Evolutionary conservation across 2,797 vertebrate genomes (phyloP), one percentile per base, ranked within the genome.

Genomic region (Loris lydekkerianus): DNA sequence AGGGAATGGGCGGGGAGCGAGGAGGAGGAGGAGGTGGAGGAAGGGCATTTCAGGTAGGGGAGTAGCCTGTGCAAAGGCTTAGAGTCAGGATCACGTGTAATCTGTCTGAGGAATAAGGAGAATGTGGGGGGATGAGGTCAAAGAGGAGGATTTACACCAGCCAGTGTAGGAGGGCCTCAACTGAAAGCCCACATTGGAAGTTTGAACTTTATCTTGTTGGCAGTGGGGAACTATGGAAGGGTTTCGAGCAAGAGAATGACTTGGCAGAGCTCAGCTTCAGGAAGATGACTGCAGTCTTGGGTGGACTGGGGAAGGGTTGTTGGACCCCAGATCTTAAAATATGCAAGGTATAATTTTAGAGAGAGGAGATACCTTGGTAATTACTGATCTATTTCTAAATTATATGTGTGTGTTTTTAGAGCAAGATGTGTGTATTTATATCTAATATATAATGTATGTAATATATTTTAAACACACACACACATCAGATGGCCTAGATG

Each of bases 321-420:
- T 60, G 56, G 82, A 60, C 37, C 77, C 20, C 34, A 81, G 69
- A 73, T 86, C 72, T 93, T 96, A 93, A 94, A 94, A 86, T 83
- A 91, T 43, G 34, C 20, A 63, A 86, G 49, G 53, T 92, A 21
- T 67, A 43, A 77, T 93, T 92, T 95, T 95, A 85, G 84, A 80
- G 82, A 93, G 37, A 81, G 18, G 78, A 63, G 34, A 11, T 58
- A 60, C 70, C 40, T 91, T 93, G 40, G 29, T 20, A 92, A 49
- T 70, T 81, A 56, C 25, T 67, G 34, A 49, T 46, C n/a, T 11
- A 40, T 91, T 88, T 10, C 10, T 92, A 29, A 84, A 80, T 87
- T 84, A 80, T 82, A 86, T 81, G 20, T 60, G 10, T 82, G 53
- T 65, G 31, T 65, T 86, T 86, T 63, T 73, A 53, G 61, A 23